Conservation (phyloP, 2,888 invertebrate species). For the Melangyna quadrimaculata region DNA sequence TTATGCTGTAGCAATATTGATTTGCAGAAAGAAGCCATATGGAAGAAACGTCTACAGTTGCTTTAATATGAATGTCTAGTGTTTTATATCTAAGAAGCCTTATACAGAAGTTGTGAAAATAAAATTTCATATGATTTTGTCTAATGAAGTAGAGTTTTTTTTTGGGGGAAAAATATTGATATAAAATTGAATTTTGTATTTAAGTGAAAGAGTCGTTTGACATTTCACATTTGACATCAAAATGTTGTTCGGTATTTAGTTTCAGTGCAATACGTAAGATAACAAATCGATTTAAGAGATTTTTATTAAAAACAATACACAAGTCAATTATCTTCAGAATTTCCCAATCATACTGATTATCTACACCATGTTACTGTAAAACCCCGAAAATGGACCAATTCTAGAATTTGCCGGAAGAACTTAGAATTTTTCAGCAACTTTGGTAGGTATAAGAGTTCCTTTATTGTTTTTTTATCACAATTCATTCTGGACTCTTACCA, state of each 20-base stretch:
- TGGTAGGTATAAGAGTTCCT: too few relatives aligned
- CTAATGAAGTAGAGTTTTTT: slow-evolving; percentile 6
- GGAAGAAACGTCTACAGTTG: slow-evolving; percentile 40
- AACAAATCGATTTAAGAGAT: too few relatives aligned
- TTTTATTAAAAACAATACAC: not conserved
- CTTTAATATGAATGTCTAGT: not conserved
- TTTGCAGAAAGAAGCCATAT: slow-evolving; percentile 70
- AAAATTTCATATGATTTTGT: slow-evolving; percentile 22
- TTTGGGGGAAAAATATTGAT: slow-evolving; percentile 9
- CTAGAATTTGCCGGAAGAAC: too few relatives aligned
- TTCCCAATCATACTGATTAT: too few relatives aligned
- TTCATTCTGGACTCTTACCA: too few relatives aligned
- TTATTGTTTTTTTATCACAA: too few relatives aligned
- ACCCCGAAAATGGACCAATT: too few relatives aligned
- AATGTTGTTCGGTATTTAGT: not conserved
- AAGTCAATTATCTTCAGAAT: too few relatives aligned
- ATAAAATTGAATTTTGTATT: slow-evolving; percentile 33
- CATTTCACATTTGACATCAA: slow-evolving; percentile 54
- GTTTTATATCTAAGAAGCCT: slow-evolving; percentile 30
- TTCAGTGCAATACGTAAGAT: not conserved
- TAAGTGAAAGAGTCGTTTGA: slow-evolving; percentile 46
- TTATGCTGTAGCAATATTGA: not conserved
- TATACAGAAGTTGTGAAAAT: slow-evolving; percentile 31
- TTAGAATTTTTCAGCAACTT: too few relatives aligned
- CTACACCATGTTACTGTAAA: too few relatives aligned